Evolutionary conservation across 2,113 vertebrate species (phyloP).

Genomic region (Hoplias malabaricus): DNA sequence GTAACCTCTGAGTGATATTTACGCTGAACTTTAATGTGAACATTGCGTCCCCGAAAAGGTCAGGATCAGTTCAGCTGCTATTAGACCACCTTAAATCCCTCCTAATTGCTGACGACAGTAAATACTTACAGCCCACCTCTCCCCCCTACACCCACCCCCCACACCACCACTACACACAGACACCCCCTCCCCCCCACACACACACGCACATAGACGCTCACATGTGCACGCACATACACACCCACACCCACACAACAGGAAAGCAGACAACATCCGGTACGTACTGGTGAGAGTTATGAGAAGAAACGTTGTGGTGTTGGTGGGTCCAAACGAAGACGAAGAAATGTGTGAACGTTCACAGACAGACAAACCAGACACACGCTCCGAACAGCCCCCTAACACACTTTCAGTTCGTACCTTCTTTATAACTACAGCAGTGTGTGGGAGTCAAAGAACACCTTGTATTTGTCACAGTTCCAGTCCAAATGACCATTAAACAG

Average conservation of each 20-base stretch:
- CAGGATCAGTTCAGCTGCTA: neutral
- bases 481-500: no score
- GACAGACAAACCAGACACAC: neutral
- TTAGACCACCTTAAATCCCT: neutral
- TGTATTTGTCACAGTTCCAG: no score
- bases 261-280: slow-evolving; percentile 54
- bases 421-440: no score
- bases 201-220: slow-evolving; percentile 9
- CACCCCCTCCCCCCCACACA: neutral
- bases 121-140: neutral
- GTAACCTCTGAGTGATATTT: slow-evolving; percentile 5
- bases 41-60: slow-evolving; percentile 2
- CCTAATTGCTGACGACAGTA: slow-evolving; percentile 1
- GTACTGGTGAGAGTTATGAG: slow-evolving; percentile 4
- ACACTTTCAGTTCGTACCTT: no score
- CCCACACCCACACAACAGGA: slow-evolving; percentile 59
- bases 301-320: neutral
- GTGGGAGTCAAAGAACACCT: no score
- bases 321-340: neutral
- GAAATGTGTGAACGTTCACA: neutral
- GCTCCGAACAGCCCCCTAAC: no score
- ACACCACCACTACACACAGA: neutral
- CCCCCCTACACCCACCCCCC: neutral
- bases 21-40: neutral
- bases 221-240: neutral